Conservation (phyloP, 2,797 vertebrate species). For the Dryobates pubescens region DNA sequence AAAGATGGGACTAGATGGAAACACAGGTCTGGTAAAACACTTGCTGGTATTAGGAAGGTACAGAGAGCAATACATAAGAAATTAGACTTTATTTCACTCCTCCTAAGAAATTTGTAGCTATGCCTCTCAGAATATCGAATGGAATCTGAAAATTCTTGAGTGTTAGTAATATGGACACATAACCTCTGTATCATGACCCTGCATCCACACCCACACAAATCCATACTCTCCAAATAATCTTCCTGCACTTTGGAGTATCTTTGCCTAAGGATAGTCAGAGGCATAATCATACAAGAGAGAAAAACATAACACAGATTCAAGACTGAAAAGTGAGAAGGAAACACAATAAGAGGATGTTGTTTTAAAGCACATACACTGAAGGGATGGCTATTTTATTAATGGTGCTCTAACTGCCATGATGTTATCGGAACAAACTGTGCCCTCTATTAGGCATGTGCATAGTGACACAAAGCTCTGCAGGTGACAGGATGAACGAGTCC, state of each 20-base stretch:
- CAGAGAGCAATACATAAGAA: background rate
- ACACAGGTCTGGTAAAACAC: background rate
- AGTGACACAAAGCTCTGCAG: conserved; percentile 24
- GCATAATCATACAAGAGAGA: background rate
- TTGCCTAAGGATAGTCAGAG: background rate
- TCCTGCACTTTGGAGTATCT: background rate
- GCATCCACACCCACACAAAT: background rate
- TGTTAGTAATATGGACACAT: background rate
- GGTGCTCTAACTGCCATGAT: conserved; percentile 16
- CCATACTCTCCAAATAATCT: background rate
- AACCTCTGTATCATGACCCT: background rate
- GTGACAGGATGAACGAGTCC: conserved; percentile 40
- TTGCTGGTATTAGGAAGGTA: background rate
- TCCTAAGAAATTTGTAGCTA: background rate
- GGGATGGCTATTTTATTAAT: conserved; percentile 56
- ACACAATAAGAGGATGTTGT: background rate
- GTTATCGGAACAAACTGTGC: conserved; percentile 50
- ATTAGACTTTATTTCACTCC: background rate
- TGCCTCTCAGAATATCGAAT: background rate
- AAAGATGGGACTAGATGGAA: background rate
- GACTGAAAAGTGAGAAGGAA: background rate
- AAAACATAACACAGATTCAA: background rate
- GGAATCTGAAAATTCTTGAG: background rate
- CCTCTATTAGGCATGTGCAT: background rate
- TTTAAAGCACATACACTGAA: conserved; percentile 16